Percentiles rank a stretch among this genome's conserved stretches.
Evolutionary conservation across 2,797 vertebrate genomes (phyloP).

Genomic region (Phyllotis vaccarum): DNA sequence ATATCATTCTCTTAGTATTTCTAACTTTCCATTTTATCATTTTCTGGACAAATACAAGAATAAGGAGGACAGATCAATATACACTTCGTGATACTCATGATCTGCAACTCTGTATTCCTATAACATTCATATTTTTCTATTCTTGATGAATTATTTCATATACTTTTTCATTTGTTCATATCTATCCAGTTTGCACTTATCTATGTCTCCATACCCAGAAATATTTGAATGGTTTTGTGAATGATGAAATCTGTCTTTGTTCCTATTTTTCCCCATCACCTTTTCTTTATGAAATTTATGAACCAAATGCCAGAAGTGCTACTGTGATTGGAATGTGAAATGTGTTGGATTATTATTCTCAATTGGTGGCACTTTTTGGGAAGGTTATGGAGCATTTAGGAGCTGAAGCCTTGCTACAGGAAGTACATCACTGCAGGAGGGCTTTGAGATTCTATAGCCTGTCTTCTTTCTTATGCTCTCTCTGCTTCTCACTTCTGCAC

Average conservation of each 20-base stretch:
- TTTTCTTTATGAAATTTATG: neutral
- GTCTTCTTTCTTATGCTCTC: neutral
- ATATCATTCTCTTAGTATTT: neutral
- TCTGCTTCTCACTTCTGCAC: neutral
- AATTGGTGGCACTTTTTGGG: neutral
- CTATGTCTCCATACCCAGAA: neutral
- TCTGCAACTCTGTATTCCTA: neutral
- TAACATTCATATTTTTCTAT: neutral
- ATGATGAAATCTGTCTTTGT: conserved; percentile 1
- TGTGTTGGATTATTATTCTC: neutral
- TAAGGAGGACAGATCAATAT: conserved; percentile 26
- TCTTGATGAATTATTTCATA: conserved; percentile 13
- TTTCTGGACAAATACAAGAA: conserved; percentile 1
- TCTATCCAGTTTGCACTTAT: conserved; percentile 39
- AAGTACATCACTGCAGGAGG: neutral
- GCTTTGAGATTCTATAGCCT: neutral
- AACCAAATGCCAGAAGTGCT: neutral
- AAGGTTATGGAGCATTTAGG: neutral
- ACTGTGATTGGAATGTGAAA: neutral
- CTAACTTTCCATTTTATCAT: conserved; percentile 20
- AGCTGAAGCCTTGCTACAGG: neutral
- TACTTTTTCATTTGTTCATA: conserved; percentile 42
- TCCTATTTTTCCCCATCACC: conserved; percentile 4
- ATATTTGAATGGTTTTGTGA: neutral
- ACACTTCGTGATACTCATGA: conserved; percentile 22